Evolutionary conservation across 2,797 vertebrate genomes (phyloP).

Genomic region (Phoxinus dragarum): DNA sequence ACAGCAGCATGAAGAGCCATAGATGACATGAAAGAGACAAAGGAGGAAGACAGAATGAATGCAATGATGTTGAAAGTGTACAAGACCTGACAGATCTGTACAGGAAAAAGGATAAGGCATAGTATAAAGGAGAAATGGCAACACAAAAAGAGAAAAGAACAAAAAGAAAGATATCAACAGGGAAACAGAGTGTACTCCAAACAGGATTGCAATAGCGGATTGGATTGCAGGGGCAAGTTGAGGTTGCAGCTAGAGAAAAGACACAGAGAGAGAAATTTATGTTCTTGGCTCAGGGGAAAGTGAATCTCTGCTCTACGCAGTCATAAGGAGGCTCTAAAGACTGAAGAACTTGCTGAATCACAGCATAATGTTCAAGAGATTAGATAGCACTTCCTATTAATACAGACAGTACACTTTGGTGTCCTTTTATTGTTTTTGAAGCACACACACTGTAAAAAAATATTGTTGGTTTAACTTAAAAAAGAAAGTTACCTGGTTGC

Average conservation of each 20-base stretch:
- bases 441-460: neutral
- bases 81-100: slow-evolving; percentile 7
- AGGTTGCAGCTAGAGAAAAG: neutral
- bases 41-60: neutral
- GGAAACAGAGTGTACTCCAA: neutral
- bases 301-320: slow-evolving; percentile 8
- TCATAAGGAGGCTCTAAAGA: neutral
- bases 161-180: slow-evolving; percentile 23
- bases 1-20: slow-evolving; percentile 4
- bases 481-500: no score
- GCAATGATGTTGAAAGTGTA: slow-evolving; percentile 6
- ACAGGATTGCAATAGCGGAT: neutral
- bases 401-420: neutral
- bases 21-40: neutral
- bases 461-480: no score
- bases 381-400: neutral
- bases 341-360: neutral
- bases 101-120: neutral
- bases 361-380: neutral
- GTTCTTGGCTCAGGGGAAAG: slow-evolving; percentile 32
- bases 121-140: neutral
- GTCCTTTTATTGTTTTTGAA: neutral
- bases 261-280: neutral
- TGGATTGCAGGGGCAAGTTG: slow-evolving; percentile 9
- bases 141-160: neutral